Evolutionary conservation across 53 echinoderm and acorn worm genomes (phyloP), one percentile per base, ranked within the genome.

Genomic region (Antedon mediterranea): DNA sequence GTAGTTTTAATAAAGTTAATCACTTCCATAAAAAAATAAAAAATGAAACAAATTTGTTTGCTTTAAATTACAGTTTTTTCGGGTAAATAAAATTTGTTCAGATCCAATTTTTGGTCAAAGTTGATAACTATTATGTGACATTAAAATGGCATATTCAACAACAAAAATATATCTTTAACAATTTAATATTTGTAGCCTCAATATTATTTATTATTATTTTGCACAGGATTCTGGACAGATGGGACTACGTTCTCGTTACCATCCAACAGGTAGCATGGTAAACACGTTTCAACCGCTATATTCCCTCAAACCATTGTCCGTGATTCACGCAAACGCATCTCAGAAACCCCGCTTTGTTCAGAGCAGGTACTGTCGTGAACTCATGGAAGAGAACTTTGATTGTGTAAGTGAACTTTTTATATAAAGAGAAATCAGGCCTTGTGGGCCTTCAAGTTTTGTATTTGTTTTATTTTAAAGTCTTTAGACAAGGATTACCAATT

Each of bases 311-410:
- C 76, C 84, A 43, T 73, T 94, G 42, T 90, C 90, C 3, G 76
- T 90, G 34, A 86, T 86, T 26, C 77, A 86, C 1, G 84, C 93
- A 74, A 78, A 71, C 30, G 79, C 90, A 28, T 81, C 85, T 74
- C 86, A 79, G 75, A 91, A 92, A 72, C 87, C 91, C n/a, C 91
- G 89, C 44, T 92, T 86, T 80, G 89, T 89, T 0, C 91, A 94
- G 85, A 94, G 94, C 80, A 72, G 92, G 28, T 94, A 89, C 82
- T 94, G 94, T 72, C 87, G 81, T 30, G 94, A 91, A 72, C 85
- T 94, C 28, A 92, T 94, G 94, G 83, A 81, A 43, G 81, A 83
- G 41, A 89, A 91, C 31, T 94, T 94, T 77, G 84, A 94, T 85
- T 80, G 80, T 82, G 94, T 94, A 42, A 77, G 86, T 44, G 30